Evolutionary conservation across 92 coral and sea anemone genomes (phyloP).

Genomic region (Pocillopora grandis): DNA sequence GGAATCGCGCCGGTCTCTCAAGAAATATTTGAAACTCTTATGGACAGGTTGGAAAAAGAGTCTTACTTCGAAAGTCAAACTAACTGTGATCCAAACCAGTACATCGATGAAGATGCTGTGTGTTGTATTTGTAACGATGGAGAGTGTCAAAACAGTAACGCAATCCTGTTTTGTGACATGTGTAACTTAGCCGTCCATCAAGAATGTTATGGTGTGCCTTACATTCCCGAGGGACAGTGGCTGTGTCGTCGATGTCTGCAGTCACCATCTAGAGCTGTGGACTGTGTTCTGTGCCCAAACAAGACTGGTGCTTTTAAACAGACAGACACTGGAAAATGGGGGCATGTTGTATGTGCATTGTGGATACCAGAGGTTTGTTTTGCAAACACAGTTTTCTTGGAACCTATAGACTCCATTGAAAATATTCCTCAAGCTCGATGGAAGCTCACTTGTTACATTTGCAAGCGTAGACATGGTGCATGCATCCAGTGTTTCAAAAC

Average conservation of each 20-base stretch:
- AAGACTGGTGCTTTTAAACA: slow-evolving; percentile 99
- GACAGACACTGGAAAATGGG: slow-evolving; percentile 98
- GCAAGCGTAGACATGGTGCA: slow-evolving; percentile 97
- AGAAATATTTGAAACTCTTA: slow-evolving; percentile 94
- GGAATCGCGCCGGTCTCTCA: slow-evolving; percentile 98
- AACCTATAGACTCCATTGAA: slow-evolving; percentile 98
- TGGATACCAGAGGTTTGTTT: slow-evolving; percentile 99
- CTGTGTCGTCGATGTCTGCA: slow-evolving; percentile 97
- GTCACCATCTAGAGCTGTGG: slow-evolving; percentile 98
- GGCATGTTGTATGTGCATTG: slow-evolving; percentile 97
- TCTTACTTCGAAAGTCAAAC: slow-evolving; percentile 98
- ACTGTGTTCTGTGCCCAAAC: slow-evolving; percentile 97
- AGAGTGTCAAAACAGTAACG: slow-evolving; percentile 98
- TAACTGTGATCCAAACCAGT: slow-evolving; percentile 95
- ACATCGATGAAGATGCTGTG: slow-evolving; percentile 99
- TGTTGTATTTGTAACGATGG: slow-evolving; percentile 99
- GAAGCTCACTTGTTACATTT: slow-evolving; percentile 95
- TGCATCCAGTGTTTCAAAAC: slow-evolving; percentile 99
- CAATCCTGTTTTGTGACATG: slow-evolving; percentile 98
- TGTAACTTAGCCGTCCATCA: slow-evolving; percentile 99
- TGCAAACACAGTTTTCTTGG: slow-evolving; percentile 98
- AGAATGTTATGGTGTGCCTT: slow-evolving; percentile 99
- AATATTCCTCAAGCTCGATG: slow-evolving; percentile 98
- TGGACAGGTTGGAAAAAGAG: slow-evolving; percentile 98
- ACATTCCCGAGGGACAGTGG: slow-evolving; percentile 99